Evolutionary conservation across 2,888 invertebrate genomes (phyloP), one percentile per base, ranked within the genome.

Genomic region (Conistra vaccinii): DNA sequence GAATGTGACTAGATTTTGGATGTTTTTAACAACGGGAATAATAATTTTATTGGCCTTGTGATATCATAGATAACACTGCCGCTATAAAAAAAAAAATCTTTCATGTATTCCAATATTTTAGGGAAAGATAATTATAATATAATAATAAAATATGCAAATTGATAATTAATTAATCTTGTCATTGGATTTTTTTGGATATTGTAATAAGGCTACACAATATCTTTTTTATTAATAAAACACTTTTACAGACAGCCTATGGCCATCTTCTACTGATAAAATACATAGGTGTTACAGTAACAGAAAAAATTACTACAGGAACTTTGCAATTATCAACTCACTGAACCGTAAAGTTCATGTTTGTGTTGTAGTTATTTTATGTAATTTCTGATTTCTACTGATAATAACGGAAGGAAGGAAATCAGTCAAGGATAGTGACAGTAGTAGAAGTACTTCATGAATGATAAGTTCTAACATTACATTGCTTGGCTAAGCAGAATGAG

Each of bases 381-480:
- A 9, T 32, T 57, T 17, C 23, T 17, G 4, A 26, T 55, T 55
- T 62, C 7, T 57, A 73, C 14, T 55, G 2, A 58, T 65, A 20
- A 20, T 62, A 39, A 4, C 35, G 9, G 4, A 48, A 57, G 20
- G 12, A 32, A 35, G 7, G 29, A 70, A 70, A 58, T 35, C 12
- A n/a, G 10, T 39, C 35, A 29, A 29, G 14, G 23, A 58, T 48
- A 48, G 6, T 42, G 26, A 26, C 23, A 32, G 60, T 42, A n/a
- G 20, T 23, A 3, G 23, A n/a, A 3, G 3, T 32, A 68, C 17
- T 67, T 55, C 23, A 23, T 62, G 26, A 65, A n/a, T 32, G 35
- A 51, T 12, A 26, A 78, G n/a, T n/a, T 63, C 10, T 35, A 72
- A 48, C 45, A 60, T 14, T 77, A 51, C 12, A 60, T 14, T 77